Percentiles rank a stretch among this genome's conserved stretches.
Conservation (phyloP, 1,140 invertebrate species). For the Delia radicum region DNA sequence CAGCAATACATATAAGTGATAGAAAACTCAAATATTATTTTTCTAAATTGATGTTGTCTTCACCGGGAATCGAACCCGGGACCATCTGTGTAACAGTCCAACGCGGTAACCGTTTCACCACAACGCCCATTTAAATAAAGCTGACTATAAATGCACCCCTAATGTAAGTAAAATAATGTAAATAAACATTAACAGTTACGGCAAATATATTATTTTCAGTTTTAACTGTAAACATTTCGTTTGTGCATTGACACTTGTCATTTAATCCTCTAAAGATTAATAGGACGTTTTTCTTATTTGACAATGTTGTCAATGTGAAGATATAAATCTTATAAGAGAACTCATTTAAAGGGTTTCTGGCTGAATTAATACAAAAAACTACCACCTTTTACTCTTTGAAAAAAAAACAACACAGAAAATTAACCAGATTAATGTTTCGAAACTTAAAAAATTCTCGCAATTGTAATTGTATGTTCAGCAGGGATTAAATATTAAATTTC, state of each 20-base stretch:
- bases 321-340: neutral
- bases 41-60: no score
- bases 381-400: neutral
- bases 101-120: no score
- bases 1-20: no score
- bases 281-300: neutral
- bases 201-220: neutral
- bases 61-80: no score
- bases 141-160: no score
- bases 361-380: neutral
- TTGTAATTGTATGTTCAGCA: neutral
- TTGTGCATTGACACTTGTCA: neutral
- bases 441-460: neutral
- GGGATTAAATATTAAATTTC: neutral
- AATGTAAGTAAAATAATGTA: no score
- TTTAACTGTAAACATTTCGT: neutral
- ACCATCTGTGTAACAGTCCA: no score
- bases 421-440: neutral
- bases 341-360: neutral
- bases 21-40: no score
- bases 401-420: neutral
- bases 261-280: neutral
- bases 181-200: neutral
- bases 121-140: no score
- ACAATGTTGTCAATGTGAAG: neutral